Percentiles rank a stretch among this genome's conserved stretches.
These are phyloP conservation scores for Azorinus chamasolen DNA, from an alignment of 2,888 invertebrate species.

Conservation along the genomic window DNA sequence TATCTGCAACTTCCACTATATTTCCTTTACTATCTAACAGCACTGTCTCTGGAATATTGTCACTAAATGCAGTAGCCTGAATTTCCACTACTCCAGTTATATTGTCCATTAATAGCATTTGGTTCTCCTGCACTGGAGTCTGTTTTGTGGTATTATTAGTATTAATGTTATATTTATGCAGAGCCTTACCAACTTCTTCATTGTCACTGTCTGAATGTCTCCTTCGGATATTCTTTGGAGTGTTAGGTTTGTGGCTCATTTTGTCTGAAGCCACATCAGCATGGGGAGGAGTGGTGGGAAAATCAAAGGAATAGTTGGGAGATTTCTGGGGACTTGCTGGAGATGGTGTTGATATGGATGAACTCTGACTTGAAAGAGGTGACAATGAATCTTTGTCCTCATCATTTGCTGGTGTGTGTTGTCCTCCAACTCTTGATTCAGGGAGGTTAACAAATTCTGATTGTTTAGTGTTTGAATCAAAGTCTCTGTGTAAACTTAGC, in stretches of 20 bases:
- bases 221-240: slow-evolving; percentile 82
- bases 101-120: slow-evolving; percentile 48
- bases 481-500: slow-evolving; percentile 76
- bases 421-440: slow-evolving; percentile 1
- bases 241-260: slow-evolving; percentile 81
- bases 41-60: slow-evolving; percentile 70
- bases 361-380: slow-evolving; percentile 52
- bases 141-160: slow-evolving; percentile 38
- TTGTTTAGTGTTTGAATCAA: slow-evolving; percentile 38
- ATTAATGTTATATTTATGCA: slow-evolving; percentile 68
- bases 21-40: slow-evolving; percentile 72
- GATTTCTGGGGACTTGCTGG: slow-evolving; percentile 53
- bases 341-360: slow-evolving; percentile 54
- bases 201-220: slow-evolving; percentile 83
- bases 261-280: slow-evolving; percentile 82
- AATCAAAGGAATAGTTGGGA: slow-evolving; percentile 66
- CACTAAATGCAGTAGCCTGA: slow-evolving; percentile 72
- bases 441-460: slow-evolving; percentile 13
- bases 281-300: slow-evolving; percentile 75
- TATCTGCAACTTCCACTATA: slow-evolving; percentile 66
- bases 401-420: slow-evolving; percentile 13
- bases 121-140: slow-evolving; percentile 62
- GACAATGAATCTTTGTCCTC: slow-evolving; percentile 58
- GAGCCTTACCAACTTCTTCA: slow-evolving; percentile 75
- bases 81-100: slow-evolving; percentile 64